phyloP scores from a whole-genome alignment of 2,113 vertebrate genomes.

The Numenius arquata region DNA sequence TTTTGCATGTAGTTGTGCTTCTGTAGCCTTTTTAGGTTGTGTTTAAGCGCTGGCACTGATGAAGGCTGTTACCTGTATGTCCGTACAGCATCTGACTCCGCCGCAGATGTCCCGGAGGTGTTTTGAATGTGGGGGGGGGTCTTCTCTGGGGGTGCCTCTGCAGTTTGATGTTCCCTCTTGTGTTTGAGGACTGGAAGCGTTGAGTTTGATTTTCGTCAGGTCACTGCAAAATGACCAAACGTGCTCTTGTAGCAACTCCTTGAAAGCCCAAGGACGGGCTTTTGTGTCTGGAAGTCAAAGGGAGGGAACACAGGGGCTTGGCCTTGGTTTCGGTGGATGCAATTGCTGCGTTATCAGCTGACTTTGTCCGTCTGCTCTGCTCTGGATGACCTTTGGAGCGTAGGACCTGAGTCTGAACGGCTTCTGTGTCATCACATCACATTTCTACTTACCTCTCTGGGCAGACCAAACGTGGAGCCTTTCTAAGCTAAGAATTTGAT shows the following conservation, averaged over 20 bases:
- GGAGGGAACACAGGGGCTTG: not conserved
- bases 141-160: not conserved
- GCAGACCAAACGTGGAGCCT: not conserved
- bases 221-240: not conserved
- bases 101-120: accelerated
- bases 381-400: not conserved
- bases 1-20: not conserved
- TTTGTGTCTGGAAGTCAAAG: not conserved
- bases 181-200: slow-evolving; percentile 38
- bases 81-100: accelerated
- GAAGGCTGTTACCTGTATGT: not conserved
- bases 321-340: not conserved
- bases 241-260: not conserved
- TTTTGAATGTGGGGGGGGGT: not conserved
- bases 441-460: not conserved
- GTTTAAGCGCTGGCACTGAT: not conserved
- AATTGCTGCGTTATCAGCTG: slow-evolving; percentile 3
- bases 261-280: not conserved
- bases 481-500: slow-evolving; percentile 27
- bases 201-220: not conserved
- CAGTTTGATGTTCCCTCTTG: slow-evolving; percentile 53
- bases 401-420: not conserved
- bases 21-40: not conserved
- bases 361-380: not conserved
- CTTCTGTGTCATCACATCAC: not conserved